phyloP scores from a whole-genome alignment of 2,888 invertebrate species.

The Coleophora flavipennella region DNA sequence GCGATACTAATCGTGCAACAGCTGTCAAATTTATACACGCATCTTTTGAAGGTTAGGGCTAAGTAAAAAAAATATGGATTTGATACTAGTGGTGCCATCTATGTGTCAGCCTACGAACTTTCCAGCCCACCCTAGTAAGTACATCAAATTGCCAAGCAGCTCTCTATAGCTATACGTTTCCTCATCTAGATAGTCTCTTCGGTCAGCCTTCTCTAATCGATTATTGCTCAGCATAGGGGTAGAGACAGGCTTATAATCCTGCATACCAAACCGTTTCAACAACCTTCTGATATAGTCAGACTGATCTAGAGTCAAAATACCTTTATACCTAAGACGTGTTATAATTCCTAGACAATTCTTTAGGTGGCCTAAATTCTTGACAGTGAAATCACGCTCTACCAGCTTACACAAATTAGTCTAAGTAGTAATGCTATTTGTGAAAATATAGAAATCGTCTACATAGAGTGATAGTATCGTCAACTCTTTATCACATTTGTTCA shows the following conservation, averaged over 20 bases:
- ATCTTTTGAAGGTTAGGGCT: too few relatives aligned
- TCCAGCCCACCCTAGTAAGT: too few relatives aligned
- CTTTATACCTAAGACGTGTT: neutral
- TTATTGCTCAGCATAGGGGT: neutral
- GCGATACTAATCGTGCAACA: too few relatives aligned
- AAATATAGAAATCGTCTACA: conserved; percentile 18
- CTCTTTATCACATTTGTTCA: conserved; percentile 4
- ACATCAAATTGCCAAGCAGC: neutral
- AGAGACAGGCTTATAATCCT: neutral
- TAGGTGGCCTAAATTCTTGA: neutral
- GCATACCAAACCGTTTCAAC: neutral
- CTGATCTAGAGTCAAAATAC: neutral
- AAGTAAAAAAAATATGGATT: too few relatives aligned
- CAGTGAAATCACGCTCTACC: neutral
- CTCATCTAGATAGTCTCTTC: neutral
- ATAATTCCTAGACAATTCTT: neutral
- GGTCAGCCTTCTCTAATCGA: neutral
- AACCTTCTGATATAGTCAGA: neutral
- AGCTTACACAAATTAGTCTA: too few relatives aligned
- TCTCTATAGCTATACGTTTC: neutral
- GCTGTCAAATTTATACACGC: too few relatives aligned
- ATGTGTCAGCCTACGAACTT: too few relatives aligned
- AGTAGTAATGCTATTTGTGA: conserved; percentile 1
- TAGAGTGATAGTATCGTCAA: conserved; percentile 14
- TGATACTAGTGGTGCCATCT: too few relatives aligned